These are phyloP conservation scores for Falco concolor DNA, from an alignment of 2,797 vertebrate species.

Conservation along the genomic window DNA sequence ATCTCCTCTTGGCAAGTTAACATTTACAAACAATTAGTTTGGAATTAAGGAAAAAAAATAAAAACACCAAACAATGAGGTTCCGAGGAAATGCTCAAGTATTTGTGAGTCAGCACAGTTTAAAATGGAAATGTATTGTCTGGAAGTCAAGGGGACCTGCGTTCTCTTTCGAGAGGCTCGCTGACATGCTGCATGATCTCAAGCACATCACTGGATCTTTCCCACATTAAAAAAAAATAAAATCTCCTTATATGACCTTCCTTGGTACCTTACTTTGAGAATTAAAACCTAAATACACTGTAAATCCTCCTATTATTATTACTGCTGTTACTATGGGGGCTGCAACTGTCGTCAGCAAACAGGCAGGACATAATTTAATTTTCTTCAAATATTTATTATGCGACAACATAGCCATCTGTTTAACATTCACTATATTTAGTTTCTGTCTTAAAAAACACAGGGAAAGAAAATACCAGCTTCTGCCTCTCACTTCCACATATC, in stretches of 20 bases:
- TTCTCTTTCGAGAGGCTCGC: background rate
- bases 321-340: slow-evolving; percentile 30
- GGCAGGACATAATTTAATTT: slow-evolving; percentile 48
- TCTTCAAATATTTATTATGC: slow-evolving; percentile 58
- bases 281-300: background rate
- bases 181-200: background rate
- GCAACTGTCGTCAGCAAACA: slow-evolving; percentile 6
- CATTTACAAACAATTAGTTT: background rate
- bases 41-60: background rate
- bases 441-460: slow-evolving; percentile 26
- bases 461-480: slow-evolving; percentile 25
- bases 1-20: background rate
- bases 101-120: background rate
- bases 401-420: slow-evolving; percentile 45
- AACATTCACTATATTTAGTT: slow-evolving; percentile 39
- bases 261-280: background rate
- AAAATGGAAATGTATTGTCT: background rate
- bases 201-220: background rate
- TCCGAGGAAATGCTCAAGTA: background rate
- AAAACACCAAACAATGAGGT: background rate
- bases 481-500: background rate
- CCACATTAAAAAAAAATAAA: background rate
- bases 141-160: background rate
- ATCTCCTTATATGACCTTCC: background rate
- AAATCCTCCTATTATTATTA: slow-evolving; percentile 34